A percentile compares a stretch with the other conserved stretches of the same genome.
Evolutionary conservation across 2,797 vertebrate genomes (phyloP).

Genomic region (Otolemur crassicaudatus): DNA sequence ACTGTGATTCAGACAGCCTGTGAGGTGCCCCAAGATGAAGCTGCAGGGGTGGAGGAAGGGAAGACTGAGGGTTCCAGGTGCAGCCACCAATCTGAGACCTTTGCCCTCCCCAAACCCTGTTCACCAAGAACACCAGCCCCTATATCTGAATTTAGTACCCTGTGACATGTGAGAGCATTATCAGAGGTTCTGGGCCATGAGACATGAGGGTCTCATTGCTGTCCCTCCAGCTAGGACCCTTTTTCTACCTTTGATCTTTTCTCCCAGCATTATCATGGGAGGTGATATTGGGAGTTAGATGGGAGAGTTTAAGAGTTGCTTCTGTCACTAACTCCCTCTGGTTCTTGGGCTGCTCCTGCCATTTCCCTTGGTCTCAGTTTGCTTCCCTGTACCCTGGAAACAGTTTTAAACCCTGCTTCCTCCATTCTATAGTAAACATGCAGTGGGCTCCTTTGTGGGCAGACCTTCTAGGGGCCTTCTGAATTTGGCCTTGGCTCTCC

Average conservation of each 20-base stretch:
- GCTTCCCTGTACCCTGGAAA: not conserved
- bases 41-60: not conserved
- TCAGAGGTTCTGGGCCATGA: not conserved
- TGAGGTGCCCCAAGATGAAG: not conserved
- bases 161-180: not conserved
- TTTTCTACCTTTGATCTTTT: not conserved
- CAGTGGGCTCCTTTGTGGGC: not conserved
- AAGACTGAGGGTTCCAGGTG: not conserved
- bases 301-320: not conserved
- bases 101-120: not conserved
- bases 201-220: not conserved
- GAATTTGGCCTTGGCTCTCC: not conserved
- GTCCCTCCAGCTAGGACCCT: not conserved
- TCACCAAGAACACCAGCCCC: not conserved
- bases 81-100: not conserved
- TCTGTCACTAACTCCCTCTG: not conserved
- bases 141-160: not conserved
- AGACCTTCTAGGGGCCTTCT: not conserved
- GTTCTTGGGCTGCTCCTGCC: not conserved
- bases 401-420: not conserved
- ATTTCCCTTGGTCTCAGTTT: slow-evolving; percentile 41
- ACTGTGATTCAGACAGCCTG: not conserved
- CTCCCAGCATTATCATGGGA: not conserved
- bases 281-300: not conserved
- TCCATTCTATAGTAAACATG: not conserved